Conservation (phyloP, 2,797 vertebrate species). For the Crax fasciolata region DNA sequence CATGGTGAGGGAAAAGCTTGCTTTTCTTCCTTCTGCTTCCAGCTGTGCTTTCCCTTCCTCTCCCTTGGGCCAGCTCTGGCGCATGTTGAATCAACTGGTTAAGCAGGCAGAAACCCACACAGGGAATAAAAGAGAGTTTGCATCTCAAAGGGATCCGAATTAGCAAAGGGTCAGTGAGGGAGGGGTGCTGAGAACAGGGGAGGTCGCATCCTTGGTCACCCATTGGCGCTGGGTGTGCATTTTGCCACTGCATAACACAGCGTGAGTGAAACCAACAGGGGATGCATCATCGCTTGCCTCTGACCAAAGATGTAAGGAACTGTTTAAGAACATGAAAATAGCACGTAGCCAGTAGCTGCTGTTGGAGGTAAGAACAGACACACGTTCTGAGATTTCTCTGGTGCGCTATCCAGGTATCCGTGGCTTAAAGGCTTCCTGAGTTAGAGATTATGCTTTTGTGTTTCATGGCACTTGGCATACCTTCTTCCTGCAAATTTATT, state of each 20-base stretch:
- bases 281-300: background rate
- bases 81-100: background rate
- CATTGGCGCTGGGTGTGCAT: background rate
- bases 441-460: background rate
- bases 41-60: conserved; percentile 26
- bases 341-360: background rate
- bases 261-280: background rate
- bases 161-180: background rate
- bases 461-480: background rate
- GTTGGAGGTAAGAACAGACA: background rate
- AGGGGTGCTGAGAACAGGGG: background rate
- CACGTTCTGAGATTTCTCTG: background rate
- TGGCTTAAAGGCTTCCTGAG: conserved; percentile 12
- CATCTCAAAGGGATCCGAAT: background rate
- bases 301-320: background rate
- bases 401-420: background rate
- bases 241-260: background rate
- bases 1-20: background rate
- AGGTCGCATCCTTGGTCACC: background rate
- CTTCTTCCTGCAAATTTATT: conserved; percentile 18
- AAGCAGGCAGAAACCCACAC: background rate
- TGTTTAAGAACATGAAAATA: background rate
- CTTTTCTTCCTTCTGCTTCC: conserved; percentile 2
- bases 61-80: conserved; percentile 15
- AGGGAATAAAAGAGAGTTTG: background rate